These are phyloP conservation scores for Prosapia bicincta DNA, from an alignment of 2,888 invertebrate genomes.

Conservation along the genomic window DNA sequence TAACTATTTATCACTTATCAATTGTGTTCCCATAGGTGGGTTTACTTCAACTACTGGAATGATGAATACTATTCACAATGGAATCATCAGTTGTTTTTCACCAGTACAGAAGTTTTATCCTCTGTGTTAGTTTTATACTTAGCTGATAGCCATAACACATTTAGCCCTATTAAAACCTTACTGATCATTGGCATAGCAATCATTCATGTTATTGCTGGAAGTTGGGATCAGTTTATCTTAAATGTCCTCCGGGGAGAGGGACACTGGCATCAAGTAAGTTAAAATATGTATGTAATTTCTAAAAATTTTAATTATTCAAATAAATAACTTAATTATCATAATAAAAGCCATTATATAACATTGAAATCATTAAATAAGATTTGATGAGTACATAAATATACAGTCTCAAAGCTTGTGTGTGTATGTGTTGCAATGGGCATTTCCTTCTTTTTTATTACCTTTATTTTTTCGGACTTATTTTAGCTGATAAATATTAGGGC, in stretches of 20 bases:
- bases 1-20: background rate
- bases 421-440: too few species aligned
- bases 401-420: too few species aligned
- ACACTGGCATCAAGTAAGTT: conserved; percentile 59
- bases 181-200: conserved; percentile 57
- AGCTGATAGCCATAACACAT: conserved; percentile 51
- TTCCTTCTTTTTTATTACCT: too few species aligned
- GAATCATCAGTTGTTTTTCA: conserved; percentile 65
- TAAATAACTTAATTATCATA: too few species aligned
- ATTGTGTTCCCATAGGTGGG: conserved; percentile 55
- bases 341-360: too few species aligned
- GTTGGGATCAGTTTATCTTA: conserved; percentile 61
- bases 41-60: conserved; percentile 66
- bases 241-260: conserved; percentile 63
- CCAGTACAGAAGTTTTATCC: conserved; percentile 59
- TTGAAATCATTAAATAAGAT: too few species aligned
- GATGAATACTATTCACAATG: conserved; percentile 67
- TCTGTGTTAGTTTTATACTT: conserved; percentile 56
- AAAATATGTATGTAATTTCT: too few species aligned
- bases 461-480: too few species aligned
- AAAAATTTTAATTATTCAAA: too few species aligned
- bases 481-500: too few species aligned
- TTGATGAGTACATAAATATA: too few species aligned
- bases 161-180: conserved; percentile 56
- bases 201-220: conserved; percentile 58